A percentile compares a stretch with the other conserved stretches of the same genome.
Evolutionary conservation across 2,113 vertebrate species (phyloP).

Genomic region (Entelurus aequoreus): DNA sequence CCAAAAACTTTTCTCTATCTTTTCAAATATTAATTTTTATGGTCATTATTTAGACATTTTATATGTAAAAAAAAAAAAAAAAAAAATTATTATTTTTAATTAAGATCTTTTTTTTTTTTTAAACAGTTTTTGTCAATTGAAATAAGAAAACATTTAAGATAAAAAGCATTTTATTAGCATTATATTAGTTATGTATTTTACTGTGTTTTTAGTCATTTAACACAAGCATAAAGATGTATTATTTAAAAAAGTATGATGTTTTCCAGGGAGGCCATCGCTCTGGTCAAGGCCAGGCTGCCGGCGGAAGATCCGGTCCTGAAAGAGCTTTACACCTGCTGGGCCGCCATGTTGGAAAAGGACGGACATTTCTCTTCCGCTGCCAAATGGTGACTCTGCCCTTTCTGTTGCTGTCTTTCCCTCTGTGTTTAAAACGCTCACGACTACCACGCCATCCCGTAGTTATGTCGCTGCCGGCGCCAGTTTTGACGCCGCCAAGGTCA

Average conservation of each 20-base stretch:
- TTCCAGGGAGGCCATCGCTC: slow-evolving; percentile 85
- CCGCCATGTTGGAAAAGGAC: slow-evolving; percentile 82
- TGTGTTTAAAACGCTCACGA: neutral
- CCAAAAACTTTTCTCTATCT: too few species aligned
- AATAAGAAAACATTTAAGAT: too few species aligned
- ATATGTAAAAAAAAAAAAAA: too few species aligned
- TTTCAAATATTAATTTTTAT: too few species aligned
- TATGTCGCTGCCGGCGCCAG: slow-evolving; percentile 80
- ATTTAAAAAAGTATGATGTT: neutral
- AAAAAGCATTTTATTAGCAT: too few species aligned
- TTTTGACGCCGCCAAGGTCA: slow-evolving; percentile 90
- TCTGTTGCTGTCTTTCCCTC: neutral
- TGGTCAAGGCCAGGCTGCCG: slow-evolving; percentile 86
- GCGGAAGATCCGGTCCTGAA: slow-evolving; percentile 81
- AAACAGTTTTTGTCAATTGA: too few species aligned
- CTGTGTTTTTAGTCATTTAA: too few species aligned
- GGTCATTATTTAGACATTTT: too few species aligned
- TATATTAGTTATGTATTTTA: too few species aligned
- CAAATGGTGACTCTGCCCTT: slow-evolving; percentile 78
- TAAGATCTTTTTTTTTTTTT: too few species aligned
- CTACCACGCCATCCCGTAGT: slow-evolving; percentile 52
- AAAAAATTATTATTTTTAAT: too few species aligned
- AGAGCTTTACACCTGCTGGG: slow-evolving; percentile 86
- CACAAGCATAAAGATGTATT: neutral
- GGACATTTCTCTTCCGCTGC: slow-evolving; percentile 90